Evolutionary conservation across 2,113 vertebrate species (phyloP), one percentile per base, ranked within the genome.

Genomic region (Anseranas semipalmata): DNA sequence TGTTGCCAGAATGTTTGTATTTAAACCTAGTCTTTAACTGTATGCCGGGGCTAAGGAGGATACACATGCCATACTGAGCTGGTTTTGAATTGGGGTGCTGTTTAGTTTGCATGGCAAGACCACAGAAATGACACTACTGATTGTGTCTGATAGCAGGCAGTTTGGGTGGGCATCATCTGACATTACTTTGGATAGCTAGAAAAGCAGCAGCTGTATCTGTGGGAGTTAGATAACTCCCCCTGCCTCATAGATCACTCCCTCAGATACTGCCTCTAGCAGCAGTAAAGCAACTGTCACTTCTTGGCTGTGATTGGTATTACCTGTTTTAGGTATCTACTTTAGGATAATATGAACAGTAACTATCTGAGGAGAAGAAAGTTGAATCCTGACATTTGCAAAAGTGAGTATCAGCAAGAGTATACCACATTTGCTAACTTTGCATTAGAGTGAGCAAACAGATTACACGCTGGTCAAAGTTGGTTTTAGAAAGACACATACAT

Each of bases 11-110:
- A 39, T 17, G 13, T 48, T 58, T 82, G 3, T 16, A 46, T 41
- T 53, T 62, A 53, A 73, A 3, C 1, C 2, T 24, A 24, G 10
- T 32, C 59, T 86, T 62, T 30, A 53, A 14, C 21, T 14, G n/a
- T 8, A 15, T 52, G 15, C 43, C 15, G 37, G 25, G 37, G 12
- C 28, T 15, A 28, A 58, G 33, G 17, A 50, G 32, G 25, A 18
- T 6, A 6, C 0, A 0, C 17, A 15, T 73, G 24, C 19, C 55
- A 18, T 2, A 7, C 17, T 18, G n/a, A 45, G 3, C 33, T 22
- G 32, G 3, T 33, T 85, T 73, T 50, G 39, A 53, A 71, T 14
- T 7, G 15, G 32, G 53, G 24, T 24, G 11, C 18, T 70, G 48
- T 18, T 90, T 43, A n/a, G 17, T 15, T 10, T 35, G 27, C n/a